Evolutionary conservation across 2,888 invertebrate genomes (phyloP), one percentile per base, ranked within the genome.

Genomic region (Leptogaster cylindrica): DNA sequence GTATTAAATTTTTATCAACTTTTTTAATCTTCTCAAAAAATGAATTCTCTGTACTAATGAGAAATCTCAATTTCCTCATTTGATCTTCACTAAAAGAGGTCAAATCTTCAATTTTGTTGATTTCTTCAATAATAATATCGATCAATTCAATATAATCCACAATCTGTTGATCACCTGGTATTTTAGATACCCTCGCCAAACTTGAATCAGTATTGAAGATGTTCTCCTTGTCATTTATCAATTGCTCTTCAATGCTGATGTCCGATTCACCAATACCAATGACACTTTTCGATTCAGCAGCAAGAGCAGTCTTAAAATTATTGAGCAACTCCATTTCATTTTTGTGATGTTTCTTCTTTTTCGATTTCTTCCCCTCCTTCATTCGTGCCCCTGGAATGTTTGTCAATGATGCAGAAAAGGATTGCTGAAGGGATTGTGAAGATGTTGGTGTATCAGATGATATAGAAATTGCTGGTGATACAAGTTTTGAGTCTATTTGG

Each of bases 271-370:
- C 14, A 65, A 64, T 7, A 48, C 65, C 12, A 66, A 31, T 2
- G 51, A 58, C 2, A 65, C 66, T 3, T 65, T 61, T 8, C 6
- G 68, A 66, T 44, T 68, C 65, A 12, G 70, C 33, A 3, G 72
- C 74, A 1, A 79, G 72, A 2, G 77, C 76, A 8, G 74, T 74
- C 61, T 78, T 79, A 2, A 80, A 73, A 71, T 78, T 79, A 58
- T 79, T 80, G n/a, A 80, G 71, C 74, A 79, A 76, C 50, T 81
- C 79, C 79, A 79, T 79, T 73, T 79, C 79, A 55, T 77, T 76
- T 66, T 76, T 78, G 28, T 78, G 74, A 50, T 79, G 78, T 25
- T 78, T 78, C 14, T 80, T 79, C 66, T 80, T 80, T 27, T 78
- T 75, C n/a, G 76, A 74, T 28, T 76, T 77, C 16, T 67, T 69